Evolutionary conservation across 35 echinoderm and acorn worm genomes (phyloP), one percentile per base, ranked within the genome.

Genomic region (Heliocidaris tuberculata): DNA sequence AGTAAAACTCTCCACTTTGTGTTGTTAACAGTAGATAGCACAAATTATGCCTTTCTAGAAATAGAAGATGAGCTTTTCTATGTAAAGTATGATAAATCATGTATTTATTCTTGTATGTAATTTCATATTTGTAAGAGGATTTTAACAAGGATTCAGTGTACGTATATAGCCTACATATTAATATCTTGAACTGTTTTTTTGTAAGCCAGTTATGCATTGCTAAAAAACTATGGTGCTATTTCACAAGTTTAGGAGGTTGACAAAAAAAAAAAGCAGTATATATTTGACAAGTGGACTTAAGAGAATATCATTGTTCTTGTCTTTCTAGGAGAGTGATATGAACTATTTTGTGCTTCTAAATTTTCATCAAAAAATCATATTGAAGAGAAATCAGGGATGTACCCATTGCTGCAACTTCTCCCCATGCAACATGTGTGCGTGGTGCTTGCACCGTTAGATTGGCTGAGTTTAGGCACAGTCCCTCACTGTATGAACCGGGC

Each of bases 71-170:
- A 48, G 87, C 87, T 15, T 78, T 21, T 78, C 65, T 89, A 42
- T 89, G 31, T 89, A 89, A 89, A 89, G 47, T 89, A 89, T 89
- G 31, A 89, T 48, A 89, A 89, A 89, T 78, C 87, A 89, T 89
- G 87, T 89, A 89, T 89, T 89, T 89, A 89, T 89, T 89, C 87
- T 89, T 89, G 87, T 89, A 89, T 89, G 87, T 89, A 48, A 89
- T 89, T 89, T n/a, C 31, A 47, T 48, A 89, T 89, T 32, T 89
- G 21, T 78, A 47, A 47, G 87, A 88, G 86, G 86, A 89, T 24
- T 32, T 47, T 89, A 89, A 89, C 87, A 42, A n/a, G 65, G 27
- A 78, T 78, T 78, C 65, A 27, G 19, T 78, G 65, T 78, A 78
- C 27, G 24, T 78, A n/a, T 78, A 78, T 78, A 78, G 65, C 65